These are phyloP conservation scores for Sitobion miscanthi DNA, from an alignment of 1,140 invertebrate genomes.

Conservation along the genomic window DNA sequence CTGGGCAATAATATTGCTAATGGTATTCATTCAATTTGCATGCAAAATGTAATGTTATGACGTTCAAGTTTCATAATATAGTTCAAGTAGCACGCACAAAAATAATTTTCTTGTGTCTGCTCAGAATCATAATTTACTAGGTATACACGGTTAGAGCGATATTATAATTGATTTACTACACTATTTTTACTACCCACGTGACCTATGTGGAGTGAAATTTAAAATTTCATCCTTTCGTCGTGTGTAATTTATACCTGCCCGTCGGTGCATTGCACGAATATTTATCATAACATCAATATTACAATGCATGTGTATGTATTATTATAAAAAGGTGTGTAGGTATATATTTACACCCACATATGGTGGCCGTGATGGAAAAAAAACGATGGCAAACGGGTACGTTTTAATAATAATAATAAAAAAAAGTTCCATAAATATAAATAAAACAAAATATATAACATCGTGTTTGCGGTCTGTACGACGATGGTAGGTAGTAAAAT, in stretches of 20 bases:
- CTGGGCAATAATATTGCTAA: background rate
- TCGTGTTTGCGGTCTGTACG: background rate
- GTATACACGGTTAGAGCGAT: no score
- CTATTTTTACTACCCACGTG: background rate
- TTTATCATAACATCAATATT: background rate
- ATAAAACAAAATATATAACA: background rate
- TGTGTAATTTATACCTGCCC: background rate
- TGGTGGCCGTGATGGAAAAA: background rate
- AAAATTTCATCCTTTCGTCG: background rate
- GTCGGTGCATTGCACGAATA: background rate
- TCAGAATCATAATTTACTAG: constrained; percentile 6
- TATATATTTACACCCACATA: background rate
- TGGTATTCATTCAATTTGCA: background rate
- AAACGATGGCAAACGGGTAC: background rate
- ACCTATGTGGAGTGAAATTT: background rate
- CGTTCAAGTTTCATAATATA: background rate
- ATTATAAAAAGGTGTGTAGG: no score
- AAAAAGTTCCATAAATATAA: background rate
- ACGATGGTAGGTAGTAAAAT: background rate
- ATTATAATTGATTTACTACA: background rate
- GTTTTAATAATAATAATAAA: background rate
- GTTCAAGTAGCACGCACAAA: background rate
- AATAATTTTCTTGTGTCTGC: background rate
- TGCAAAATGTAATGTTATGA: background rate
- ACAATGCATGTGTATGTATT: background rate